These are phyloP conservation scores for Bombus difficillimus DNA, from an alignment of 1,140 invertebrate genomes.

Conservation along the genomic window DNA sequence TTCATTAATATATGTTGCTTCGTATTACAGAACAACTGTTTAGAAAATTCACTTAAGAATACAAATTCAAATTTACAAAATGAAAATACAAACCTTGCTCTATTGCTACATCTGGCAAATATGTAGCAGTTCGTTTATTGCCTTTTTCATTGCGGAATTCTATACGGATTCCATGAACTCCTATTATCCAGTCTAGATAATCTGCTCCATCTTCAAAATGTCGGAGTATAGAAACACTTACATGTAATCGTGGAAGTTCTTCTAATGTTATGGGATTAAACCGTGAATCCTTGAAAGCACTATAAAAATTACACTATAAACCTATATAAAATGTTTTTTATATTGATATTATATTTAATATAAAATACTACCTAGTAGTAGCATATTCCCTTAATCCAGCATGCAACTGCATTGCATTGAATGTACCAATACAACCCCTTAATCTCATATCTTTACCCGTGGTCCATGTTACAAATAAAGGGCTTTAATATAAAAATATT, in stretches of 20 bases:
- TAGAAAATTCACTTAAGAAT: not conserved
- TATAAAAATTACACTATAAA: slow-evolving; percentile 77
- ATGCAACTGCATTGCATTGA: slow-evolving; percentile 97
- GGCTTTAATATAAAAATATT: slow-evolving; percentile 86
- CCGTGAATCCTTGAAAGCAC: slow-evolving; percentile 98
- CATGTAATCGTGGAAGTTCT: slow-evolving; percentile 95
- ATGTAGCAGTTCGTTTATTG: slow-evolving; percentile 97
- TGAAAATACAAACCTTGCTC: slow-evolving; percentile 92
- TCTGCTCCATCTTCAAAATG: slow-evolving; percentile 98
- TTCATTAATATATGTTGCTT: not conserved
- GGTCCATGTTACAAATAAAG: slow-evolving; percentile 99
- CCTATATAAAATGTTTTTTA: not conserved
- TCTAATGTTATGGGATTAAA: slow-evolving; percentile 98
- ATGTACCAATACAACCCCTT: slow-evolving; percentile 96
- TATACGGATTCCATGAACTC: slow-evolving; percentile 98
- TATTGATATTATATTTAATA: not conserved
- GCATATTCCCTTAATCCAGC: slow-evolving; percentile 97
- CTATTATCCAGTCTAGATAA: slow-evolving; percentile 98
- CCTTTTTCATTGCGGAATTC: slow-evolving; percentile 98
- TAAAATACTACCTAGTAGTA: slow-evolving; percentile 88
- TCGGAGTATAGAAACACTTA: slow-evolving; percentile 97
- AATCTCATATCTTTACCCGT: slow-evolving; percentile 96
- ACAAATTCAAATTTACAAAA: not conserved
- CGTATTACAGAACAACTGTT: not conserved
- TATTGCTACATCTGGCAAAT: slow-evolving; percentile 97